Conservation (phyloP, 2,888 invertebrate genomes). For the Argyresthia albistria region DNA sequence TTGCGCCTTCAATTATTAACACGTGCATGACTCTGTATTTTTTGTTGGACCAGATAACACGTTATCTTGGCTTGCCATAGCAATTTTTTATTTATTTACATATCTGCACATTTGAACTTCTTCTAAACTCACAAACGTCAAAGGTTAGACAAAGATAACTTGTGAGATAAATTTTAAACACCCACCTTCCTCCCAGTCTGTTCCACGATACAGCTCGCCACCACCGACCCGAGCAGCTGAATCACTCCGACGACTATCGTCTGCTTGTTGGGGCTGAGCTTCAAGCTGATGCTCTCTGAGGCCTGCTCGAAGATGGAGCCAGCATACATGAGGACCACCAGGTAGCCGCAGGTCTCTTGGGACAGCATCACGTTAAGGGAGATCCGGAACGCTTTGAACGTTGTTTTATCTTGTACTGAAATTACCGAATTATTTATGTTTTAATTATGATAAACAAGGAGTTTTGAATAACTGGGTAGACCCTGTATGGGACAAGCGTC, state of each 20-base stretch:
- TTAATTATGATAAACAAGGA: no score
- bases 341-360: conserved; percentile 62
- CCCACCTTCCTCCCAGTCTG: conserved; percentile 60
- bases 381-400: conserved; percentile 60
- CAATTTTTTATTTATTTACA: no score
- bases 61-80: no score
- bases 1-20: no score
- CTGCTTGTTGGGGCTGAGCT: conserved; percentile 60
- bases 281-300: conserved; percentile 50
- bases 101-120: no score
- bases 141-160: no score
- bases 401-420: conserved; percentile 57
- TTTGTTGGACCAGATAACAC: no score
- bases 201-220: conserved; percentile 62
- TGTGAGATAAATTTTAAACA: neutral
- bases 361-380: conserved; percentile 61
- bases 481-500: no score
- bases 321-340: conserved; percentile 64
- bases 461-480: no score
- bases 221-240: conserved; percentile 53
- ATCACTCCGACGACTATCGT: conserved; percentile 58
- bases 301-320: conserved; percentile 62
- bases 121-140: no score
- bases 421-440: conserved; percentile 10
- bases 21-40: no score